These are phyloP conservation scores for Polyommatus icarus DNA, from an alignment of 2,888 invertebrate genomes.

Conservation along the genomic window DNA sequence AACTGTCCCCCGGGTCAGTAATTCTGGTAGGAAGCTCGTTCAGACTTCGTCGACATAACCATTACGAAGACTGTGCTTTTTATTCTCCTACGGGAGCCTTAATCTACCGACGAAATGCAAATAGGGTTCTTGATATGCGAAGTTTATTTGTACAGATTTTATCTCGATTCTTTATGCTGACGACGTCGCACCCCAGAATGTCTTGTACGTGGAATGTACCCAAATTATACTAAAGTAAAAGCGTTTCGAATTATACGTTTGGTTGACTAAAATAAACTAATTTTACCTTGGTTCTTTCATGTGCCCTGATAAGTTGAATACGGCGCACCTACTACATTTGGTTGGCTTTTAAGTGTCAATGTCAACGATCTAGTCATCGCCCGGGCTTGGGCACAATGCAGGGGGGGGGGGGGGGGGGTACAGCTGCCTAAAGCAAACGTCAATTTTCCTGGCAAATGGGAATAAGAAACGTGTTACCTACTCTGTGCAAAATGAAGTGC, in stretches of 20 bases:
- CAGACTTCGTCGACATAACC: slow-evolving; percentile 7
- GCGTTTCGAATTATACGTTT: background rate
- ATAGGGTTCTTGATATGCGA: background rate
- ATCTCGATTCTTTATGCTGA: slow-evolving; percentile 9
- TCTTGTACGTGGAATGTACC: background rate
- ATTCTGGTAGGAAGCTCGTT: background rate
- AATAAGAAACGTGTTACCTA: too few species aligned
- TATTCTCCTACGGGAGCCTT: slow-evolving; percentile 7
- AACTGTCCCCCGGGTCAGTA: background rate
- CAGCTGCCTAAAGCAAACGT: too few species aligned
- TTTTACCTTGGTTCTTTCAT: too few species aligned
- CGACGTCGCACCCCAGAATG: background rate
- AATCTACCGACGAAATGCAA: slow-evolving; percentile 20
- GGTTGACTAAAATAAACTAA: background rate
- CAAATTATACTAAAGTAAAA: background rate
- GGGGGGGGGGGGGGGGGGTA: too few species aligned
- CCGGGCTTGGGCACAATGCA: too few species aligned
- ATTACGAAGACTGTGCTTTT: slow-evolving; percentile 5
- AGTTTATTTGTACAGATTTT: slow-evolving; percentile 28
- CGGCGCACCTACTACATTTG: too few species aligned
- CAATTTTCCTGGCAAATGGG: too few species aligned
- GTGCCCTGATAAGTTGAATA: too few species aligned
- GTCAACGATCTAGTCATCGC: too few species aligned
- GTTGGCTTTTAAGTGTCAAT: too few species aligned
- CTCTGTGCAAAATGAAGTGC: too few species aligned